Evolutionary conservation across 2,888 invertebrate genomes (phyloP).

Genomic region (Ophion costatus): DNA sequence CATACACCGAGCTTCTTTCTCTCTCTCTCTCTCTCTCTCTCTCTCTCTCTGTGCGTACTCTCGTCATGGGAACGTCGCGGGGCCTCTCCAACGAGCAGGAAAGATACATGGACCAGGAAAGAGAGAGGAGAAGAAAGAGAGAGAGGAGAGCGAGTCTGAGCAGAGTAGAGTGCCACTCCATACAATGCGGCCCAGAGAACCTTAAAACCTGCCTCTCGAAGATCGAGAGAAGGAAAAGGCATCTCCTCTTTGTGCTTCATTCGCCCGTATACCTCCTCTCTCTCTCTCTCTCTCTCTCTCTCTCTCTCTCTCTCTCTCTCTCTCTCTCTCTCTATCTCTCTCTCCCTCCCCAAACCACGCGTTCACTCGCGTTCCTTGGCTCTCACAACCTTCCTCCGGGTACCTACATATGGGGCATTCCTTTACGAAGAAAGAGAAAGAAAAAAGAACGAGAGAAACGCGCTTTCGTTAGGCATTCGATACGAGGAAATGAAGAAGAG

Average conservation of each 20-base stretch:
- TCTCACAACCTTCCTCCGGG: constrained; percentile 34
- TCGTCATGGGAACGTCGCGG: constrained; percentile 81
- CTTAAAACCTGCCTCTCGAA: constrained; percentile 74
- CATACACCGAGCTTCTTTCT: constrained; percentile 72
- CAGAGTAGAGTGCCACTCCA: constrained; percentile 54
- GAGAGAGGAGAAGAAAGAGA: constrained; percentile 32
- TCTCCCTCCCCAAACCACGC: neutral
- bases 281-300: constrained; percentile 14
- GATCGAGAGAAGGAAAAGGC: constrained; percentile 68
- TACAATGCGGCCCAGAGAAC: constrained; percentile 72
- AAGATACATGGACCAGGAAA: constrained; percentile 26
- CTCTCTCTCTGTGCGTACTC: constrained; percentile 56
- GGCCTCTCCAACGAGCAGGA: constrained; percentile 68
- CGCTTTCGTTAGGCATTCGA: neutral
- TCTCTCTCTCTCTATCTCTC: constrained; percentile 7
- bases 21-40: neutral
- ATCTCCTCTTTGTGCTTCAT: constrained; percentile 57
- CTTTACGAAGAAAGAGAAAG: neutral
- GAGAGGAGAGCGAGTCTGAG: constrained; percentile 17
- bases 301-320: neutral
- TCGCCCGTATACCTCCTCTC: neutral
- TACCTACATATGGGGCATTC: constrained; percentile 20
- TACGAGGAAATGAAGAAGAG: neutral
- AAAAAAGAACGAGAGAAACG: neutral
- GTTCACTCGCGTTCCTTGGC: constrained; percentile 27